Conservation (phyloP, 2,888 invertebrate species). For the Tetragonisca angustula region DNA sequence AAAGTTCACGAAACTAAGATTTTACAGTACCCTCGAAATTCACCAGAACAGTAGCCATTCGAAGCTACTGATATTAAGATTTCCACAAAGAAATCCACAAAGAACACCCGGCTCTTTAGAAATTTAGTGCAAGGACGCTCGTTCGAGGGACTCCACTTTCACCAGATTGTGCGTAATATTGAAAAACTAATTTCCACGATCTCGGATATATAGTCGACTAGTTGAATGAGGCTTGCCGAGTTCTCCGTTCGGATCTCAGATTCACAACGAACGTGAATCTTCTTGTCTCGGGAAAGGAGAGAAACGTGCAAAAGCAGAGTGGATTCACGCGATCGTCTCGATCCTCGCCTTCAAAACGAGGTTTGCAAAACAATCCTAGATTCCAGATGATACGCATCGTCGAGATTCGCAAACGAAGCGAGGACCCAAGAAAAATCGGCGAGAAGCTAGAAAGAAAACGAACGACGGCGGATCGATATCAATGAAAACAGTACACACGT, state of each 20-base stretch:
- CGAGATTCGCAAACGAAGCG: slow-evolving; percentile 24
- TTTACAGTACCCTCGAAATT: no score
- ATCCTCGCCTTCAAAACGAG: not conserved
- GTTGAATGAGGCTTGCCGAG: slow-evolving; percentile 9
- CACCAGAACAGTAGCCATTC: no score
- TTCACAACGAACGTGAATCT: not conserved
- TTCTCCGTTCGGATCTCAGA: not conserved
- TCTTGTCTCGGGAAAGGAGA: slow-evolving; percentile 9
- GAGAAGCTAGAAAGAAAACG: not conserved
- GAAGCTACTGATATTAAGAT: no score
- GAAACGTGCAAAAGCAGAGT: not conserved
- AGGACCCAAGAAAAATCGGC: not conserved
- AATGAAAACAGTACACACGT: slow-evolving; percentile 17
- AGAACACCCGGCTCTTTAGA: slow-evolving; percentile 16
- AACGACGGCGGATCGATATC: not conserved
- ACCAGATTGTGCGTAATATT: slow-evolving; percentile 35
- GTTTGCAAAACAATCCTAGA: no score
- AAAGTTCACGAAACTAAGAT: no score
- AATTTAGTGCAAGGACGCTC: slow-evolving; percentile 29
- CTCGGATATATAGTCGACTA: not conserved
- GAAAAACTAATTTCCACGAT: slow-evolving; percentile 43
- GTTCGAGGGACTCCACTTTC: slow-evolving; percentile 48
- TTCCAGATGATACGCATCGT: slow-evolving; percentile 36
- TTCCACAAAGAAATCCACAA: slow-evolving; percentile 14
- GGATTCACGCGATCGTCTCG: not conserved